Evolutionary conservation across 2,888 invertebrate genomes (phyloP).

Genomic region (Allygus modestus): DNA sequence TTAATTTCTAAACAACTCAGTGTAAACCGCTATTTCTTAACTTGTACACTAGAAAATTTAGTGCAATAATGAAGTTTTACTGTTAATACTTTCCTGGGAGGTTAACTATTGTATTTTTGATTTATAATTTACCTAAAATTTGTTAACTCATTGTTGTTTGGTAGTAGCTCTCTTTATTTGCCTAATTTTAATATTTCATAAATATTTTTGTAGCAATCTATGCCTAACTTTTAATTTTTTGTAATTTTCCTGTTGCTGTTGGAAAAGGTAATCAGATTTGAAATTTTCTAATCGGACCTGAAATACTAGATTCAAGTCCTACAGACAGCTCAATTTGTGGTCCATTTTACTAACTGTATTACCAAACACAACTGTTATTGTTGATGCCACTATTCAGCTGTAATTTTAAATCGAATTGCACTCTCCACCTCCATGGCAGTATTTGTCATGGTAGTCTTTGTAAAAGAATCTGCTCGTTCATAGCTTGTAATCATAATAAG

Average conservation of each 20-base stretch:
- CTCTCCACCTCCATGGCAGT: too few relatives aligned
- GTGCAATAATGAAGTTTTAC: slow-evolving; percentile 4
- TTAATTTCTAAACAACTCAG: background rate
- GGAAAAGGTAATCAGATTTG: background rate
- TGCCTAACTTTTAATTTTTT: background rate
- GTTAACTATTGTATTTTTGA: background rate
- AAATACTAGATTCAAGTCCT: background rate
- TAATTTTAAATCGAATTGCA: too few relatives aligned
- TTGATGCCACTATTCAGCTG: too few relatives aligned
- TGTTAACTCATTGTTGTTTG: background rate
- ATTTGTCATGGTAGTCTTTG: too few relatives aligned
- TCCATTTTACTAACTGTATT: background rate
- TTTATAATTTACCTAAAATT: background rate
- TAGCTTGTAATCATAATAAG: too few relatives aligned
- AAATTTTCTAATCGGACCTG: background rate
- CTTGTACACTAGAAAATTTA: slow-evolving; percentile 13
- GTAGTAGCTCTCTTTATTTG: background rate
- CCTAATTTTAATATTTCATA: background rate
- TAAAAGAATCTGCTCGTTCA: too few relatives aligned
- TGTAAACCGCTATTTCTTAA: background rate
- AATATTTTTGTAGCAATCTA: too few relatives aligned
- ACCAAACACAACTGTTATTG: background rate
- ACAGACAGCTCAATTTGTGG: background rate
- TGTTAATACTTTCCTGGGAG: background rate
- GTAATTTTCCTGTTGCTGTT: background rate